A percentile compares a stretch with the other conserved stretches of the same genome.
Conservation (phyloP, 2,113 vertebrate species). For the Rafetus swinhoei region DNA sequence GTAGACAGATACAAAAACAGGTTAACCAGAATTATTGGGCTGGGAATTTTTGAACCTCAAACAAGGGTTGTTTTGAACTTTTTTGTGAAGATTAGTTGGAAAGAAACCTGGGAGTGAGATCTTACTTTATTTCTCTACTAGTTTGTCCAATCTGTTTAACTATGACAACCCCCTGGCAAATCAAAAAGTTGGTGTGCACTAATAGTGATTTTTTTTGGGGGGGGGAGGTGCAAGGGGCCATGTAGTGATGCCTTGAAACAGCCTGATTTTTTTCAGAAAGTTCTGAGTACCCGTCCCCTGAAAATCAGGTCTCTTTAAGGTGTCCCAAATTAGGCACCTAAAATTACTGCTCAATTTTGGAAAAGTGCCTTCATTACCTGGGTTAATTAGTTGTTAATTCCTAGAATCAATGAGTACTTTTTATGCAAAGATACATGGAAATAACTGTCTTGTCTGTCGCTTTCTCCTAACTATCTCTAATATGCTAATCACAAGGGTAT, state of each 20-base stretch:
- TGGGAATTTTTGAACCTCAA: neutral
- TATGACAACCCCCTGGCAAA: neutral
- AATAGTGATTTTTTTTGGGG: neutral
- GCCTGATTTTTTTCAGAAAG: neutral
- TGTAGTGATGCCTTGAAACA: neutral
- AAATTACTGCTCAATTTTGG: neutral
- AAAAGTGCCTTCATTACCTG: neutral
- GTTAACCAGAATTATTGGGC: neutral
- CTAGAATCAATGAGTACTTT: slow-evolving; percentile 19
- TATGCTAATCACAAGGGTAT: neutral
- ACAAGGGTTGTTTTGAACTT: neutral
- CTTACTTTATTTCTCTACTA: neutral
- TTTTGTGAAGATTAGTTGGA: neutral
- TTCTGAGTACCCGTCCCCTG: neutral
- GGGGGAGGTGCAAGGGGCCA: rapidly evolving
- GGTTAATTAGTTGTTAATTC: slow-evolving; percentile 32
- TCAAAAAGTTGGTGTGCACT: slow-evolving; percentile 8
- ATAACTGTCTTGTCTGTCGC: slow-evolving; percentile 20
- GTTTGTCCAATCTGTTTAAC: neutral
- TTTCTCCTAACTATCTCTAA: neutral
- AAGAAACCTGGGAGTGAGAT: neutral
- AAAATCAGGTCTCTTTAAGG: neutral
- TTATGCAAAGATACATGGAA: neutral
- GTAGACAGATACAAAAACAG: neutral
- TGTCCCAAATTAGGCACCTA: neutral